Evolutionary conservation across 2,888 invertebrate genomes (phyloP), one percentile per base, ranked within the genome.

Genomic region (Lasioglossum figueresi): DNA sequence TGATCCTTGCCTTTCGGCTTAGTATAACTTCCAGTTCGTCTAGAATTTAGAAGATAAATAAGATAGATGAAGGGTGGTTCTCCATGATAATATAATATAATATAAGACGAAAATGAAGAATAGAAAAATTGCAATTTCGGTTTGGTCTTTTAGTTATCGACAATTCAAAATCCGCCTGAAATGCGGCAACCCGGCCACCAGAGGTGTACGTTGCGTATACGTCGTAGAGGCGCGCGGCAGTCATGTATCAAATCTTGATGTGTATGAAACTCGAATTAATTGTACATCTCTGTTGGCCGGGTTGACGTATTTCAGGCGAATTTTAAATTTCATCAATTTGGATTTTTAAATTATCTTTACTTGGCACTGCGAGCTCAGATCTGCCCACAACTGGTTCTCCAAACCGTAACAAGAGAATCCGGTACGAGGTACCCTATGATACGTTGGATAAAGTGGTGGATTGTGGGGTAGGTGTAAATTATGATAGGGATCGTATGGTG

Each of bases 371-470:
- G 95, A 94, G 1, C 95, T 94, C 0, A 96, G 93, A 85, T 96
- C 96, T 75, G 96, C 96, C 85, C 96, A 96, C 82, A 96, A 95
- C 3, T 96, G 95, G 76, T 95, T 94, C 0, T 88, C 84, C 0
- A 95, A 93, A 0, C 95, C 95, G 0, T 89, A 87, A 84, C 96
- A 96, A 12, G 94, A 94, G 93, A 96, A 96, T 73, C 93, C 92
- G 0, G 96, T 96, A 88, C 31, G 95, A 92, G 89, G 96, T 88
- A 89, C 93, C 74, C 89, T 93, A 12, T 93, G 92, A 80, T 96
- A 95, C 27, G 96, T 96, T 0, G 96, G 96, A 92, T 96, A 95
- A 4, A 96, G 94, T 0, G 96, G 96, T 0, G 96, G 96, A 79
- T 95, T 91, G 92, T 96, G 96, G 0, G 96, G 96, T 8, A 96